phyloP scores from a whole-genome alignment of 2,888 invertebrate species.

The Agrilus cyanescens region DNA sequence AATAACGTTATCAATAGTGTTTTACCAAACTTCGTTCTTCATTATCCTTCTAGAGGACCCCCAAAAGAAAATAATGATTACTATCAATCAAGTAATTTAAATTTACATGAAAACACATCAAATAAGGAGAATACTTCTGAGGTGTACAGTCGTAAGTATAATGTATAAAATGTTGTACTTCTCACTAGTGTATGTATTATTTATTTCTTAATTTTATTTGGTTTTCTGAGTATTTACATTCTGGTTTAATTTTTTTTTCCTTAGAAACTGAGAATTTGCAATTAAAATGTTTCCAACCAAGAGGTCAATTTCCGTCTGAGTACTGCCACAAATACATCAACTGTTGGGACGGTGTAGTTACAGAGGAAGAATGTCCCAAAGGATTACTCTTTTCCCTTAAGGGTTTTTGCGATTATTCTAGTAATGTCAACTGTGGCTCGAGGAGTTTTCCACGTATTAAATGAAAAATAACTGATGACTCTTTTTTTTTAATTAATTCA shows the following conservation, averaged over 20 bases:
- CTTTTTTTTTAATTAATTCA: background rate
- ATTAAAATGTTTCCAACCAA: constrained; percentile 35
- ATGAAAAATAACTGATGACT: constrained; percentile 28
- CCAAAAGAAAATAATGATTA: no score
- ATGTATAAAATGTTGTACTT: no score
- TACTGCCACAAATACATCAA: constrained; percentile 53
- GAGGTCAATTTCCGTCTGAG: constrained; percentile 52
- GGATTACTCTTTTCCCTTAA: constrained; percentile 49
- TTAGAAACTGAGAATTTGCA: constrained; percentile 14
- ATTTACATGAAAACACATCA: no score
- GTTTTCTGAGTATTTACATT: no score
- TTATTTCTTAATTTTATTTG: no score
- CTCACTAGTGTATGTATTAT: no score
- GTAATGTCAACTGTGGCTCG: constrained; percentile 49
- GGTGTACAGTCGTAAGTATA: no score
- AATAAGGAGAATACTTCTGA: no score
- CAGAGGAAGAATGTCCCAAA: constrained; percentile 53
- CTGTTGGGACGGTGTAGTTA: constrained; percentile 58
- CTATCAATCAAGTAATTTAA: no score
- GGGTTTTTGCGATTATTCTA: constrained; percentile 50
- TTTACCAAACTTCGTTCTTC: no score
- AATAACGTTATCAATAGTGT: no score
- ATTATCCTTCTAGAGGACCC: no score
- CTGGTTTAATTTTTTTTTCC: background rate
- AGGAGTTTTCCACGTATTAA: constrained; percentile 33